phyloP scores from a whole-genome alignment of 1,140 invertebrate species.

The Scylla paramamosain region DNA sequence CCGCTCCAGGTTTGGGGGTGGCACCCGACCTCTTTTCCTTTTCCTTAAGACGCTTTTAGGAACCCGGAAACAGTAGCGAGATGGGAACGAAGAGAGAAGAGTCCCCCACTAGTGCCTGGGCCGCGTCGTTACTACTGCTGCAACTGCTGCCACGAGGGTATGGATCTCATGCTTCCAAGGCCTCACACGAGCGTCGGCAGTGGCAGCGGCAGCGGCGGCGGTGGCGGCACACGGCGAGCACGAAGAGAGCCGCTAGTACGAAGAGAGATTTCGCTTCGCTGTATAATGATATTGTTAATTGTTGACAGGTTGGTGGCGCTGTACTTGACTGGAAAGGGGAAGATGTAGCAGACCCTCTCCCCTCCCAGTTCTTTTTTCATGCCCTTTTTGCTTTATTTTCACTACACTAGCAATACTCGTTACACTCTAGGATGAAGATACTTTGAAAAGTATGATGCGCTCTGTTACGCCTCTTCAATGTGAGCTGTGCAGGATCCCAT shows the following conservation, averaged over 20 bases:
- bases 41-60: not conserved
- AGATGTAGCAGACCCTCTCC: not conserved
- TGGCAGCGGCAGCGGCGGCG: not conserved
- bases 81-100: slow-evolving; percentile 47
- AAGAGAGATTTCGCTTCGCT: slow-evolving; percentile 54
- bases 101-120: slow-evolving; percentile 8
- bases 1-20: not conserved
- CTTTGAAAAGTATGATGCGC: not conserved
- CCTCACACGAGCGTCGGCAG: not conserved
- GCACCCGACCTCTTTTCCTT: not conserved
- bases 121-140: not conserved
- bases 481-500: not conserved
- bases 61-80: not conserved
- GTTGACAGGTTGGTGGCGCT: not conserved
- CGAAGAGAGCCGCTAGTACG: slow-evolving; percentile 46
- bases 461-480: too few relatives aligned
- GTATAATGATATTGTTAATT: slow-evolving; percentile 40
- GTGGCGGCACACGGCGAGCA: not conserved
- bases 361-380: not conserved
- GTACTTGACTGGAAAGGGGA: not conserved
- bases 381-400: not conserved
- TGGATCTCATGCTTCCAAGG: slow-evolving; percentile 39
- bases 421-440: not conserved
- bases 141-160: slow-evolving; percentile 34
- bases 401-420: not conserved